Base-by-base conservation (phyloP, 2,888 invertebrate species). In the Seira musarum region DNA sequence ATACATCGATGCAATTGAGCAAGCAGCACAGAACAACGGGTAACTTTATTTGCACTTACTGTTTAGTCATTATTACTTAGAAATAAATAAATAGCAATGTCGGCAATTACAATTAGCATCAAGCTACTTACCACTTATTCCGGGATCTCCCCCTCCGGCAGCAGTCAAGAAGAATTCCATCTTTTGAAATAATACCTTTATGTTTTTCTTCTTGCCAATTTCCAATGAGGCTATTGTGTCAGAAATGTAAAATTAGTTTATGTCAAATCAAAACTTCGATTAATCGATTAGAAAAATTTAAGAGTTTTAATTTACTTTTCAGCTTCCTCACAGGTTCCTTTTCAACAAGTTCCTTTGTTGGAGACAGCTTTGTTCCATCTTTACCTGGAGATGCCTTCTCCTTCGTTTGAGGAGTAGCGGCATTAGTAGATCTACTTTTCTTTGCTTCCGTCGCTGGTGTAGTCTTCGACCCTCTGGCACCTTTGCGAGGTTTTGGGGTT, bases 111-210 rank as follows among this genome's bases (percentile, higher is more conserved):
- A 71, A 35, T 64, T 61, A 17, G 30, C 22, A 49, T 15, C 1
- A 15, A 13, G 61, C 46, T 22, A 25, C 68, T 69, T 82, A 84
- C 84, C 82, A 66, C 73, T 71, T 21, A 67, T 82, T 15, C 81
- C 77, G 17, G 85, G 83, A 71, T 85, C 85, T 8, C 84, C 83
- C 2, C 85, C 86, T 6, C 85, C 86, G 71, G 83, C 82, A 1
- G 86, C 85, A 13, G 86, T 87, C 13, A 87, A 68, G 70, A 87
- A 85, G 71, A 87, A 87, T 63, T 85, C 83, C 17, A 82, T 75
- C 22, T 85, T 85, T 17, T 83, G 78, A 64, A 87, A 87, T 10
- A 85, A 53, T 13, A 46, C 61, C 19, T 82, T 82, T 15, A 73
- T 46, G 2, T 53, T 70, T 46, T 61, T 75, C 46, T 65, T 66